Evolutionary conservation across 1,140 invertebrate genomes (phyloP), one percentile per base, ranked within the genome.

Genomic region (Rhagoletis zephyria): DNA sequence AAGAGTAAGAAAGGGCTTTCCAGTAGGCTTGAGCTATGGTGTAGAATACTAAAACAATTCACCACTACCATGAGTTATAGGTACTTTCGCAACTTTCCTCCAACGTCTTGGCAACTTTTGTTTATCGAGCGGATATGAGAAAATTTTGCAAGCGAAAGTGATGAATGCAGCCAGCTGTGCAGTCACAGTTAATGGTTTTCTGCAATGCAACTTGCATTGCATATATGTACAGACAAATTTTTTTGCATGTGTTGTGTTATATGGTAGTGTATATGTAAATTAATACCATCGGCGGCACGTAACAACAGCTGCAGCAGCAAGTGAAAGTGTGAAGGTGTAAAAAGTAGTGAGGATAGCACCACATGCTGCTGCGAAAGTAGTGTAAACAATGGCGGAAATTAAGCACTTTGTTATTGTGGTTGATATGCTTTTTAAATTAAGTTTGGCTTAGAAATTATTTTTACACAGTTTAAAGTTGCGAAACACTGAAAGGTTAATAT

Each of bases 91-190:
- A 48, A n/a, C 6, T 1, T 67, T 9, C 2, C 3, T 51, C 48
- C 45, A 81, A 59, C 56, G 51, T 81, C 48, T 51, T 19, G 10
- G 48, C 45, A 81, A 19, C n/a, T 59, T 81, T 81, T 81, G 74
- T 81, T 81, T 81, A 81, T 81, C 45, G 74, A 81, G 9, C 74
- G 74, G 74, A 81, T 81, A 81, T 81, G 74, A 81, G 74, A 81
- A 81, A 81, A 81, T 81, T 10, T 5, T 56, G 40, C 48, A 81
- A 30, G 74, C 12, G 48, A 81, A 81, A 81, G 74, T 81, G 74
- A 81, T 81, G 74, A 16, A 81, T 81, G 74, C 74, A 56, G 56
- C 74, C 74, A 81, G 74, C 48, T 81, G 74, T 81, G 48, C 30
- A 30, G 30, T n/a, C 74, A 59, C 56, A 48, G 74, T 81, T 81